Base-by-base conservation (phyloP, 64 coral and sea anemone species). In the Stichodactyla mertensii region DNA sequence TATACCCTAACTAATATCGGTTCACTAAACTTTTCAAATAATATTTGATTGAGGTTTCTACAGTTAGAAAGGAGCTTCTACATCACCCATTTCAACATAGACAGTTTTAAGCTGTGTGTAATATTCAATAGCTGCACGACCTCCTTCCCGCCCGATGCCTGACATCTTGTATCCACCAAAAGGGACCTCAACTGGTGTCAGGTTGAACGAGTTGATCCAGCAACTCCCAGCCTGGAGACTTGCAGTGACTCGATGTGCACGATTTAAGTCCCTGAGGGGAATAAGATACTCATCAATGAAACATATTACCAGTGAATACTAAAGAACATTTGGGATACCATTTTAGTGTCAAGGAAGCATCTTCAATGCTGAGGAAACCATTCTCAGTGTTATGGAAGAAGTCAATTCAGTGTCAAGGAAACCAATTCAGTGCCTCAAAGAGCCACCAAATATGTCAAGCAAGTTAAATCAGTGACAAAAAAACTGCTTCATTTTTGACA, bases 91-190 rank as follows among this genome's bases (percentile, higher is more conserved):
- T 81, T 92, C 93, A 16, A 99, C 93, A 60, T 95, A 99, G 83
- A 99, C 93, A 51, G 88, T 86, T 80, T 99, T 99, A 54, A 94
- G 90, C 55, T 99, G 97, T 51, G 97, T 99, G 59, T 99, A 99
- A 55, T 91, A 69, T 9, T 94, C 88, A 19, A 99, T 64, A 14
- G 82, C 86, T 6, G 86, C 97, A 20, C 88, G 84, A 1, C 97
- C 91, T 9, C 91, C 81, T 16, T 99, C 97, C 7, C 97, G 92
- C 0, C 97, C 97, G 6, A 99, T 89, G 0, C 97, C 97, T 18
- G 97, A 99, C 93, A 92, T 92, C 64, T 99, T 99, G 66, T 95
- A 99, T 4, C 97, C 97, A 16, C 97, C 97, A 53, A 92, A 92
- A 16, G 97, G 97, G 7, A 99, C 85, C 55, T 94, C 93, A 15